Evolutionary conservation across 1,140 invertebrate genomes (phyloP).

Genomic region (Lerema accius): DNA sequence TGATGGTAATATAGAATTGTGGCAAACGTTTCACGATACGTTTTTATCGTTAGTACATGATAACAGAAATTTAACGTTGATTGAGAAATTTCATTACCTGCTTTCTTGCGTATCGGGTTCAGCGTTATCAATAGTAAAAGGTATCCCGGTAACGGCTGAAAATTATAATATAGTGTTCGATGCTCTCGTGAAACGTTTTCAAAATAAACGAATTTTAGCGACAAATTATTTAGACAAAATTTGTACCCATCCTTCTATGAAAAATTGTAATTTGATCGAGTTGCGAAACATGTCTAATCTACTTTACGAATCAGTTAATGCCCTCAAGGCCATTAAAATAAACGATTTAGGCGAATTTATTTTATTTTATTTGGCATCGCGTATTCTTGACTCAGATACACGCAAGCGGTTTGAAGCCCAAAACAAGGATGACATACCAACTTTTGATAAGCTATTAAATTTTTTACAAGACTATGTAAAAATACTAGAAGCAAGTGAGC

Average conservation of each 20-base stretch:
- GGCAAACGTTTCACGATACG: conserved; percentile 35
- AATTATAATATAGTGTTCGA: conserved; percentile 32
- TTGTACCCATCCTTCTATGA: conserved; percentile 1
- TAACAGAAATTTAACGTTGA: conserved; percentile 17
- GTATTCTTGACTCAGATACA: conserved; percentile 5
- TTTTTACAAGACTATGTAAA: conserved; percentile 20
- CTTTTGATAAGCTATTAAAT: conserved; percentile 7
- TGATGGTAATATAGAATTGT: conserved; percentile 32
- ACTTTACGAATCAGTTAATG: neutral
- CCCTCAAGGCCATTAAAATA: conserved; percentile 7
- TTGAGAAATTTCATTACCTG: conserved; percentile 39
- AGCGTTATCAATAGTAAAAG: conserved; percentile 30
- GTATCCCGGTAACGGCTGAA: conserved; percentile 20
- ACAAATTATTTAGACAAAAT: conserved; percentile 12
- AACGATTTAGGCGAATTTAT: conserved; percentile 4
- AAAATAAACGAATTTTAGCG: conserved; percentile 17
- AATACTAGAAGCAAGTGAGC: conserved; percentile 16
- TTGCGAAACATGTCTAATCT: neutral
- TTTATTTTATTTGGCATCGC: conserved; percentile 1
- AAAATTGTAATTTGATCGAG: conserved; percentile 5
- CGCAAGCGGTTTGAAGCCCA: conserved; percentile 9
- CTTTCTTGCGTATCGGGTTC: conserved; percentile 25
- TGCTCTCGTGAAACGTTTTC: conserved; percentile 6
- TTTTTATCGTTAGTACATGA: conserved; percentile 34
- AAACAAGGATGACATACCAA: conserved; percentile 7